Evolutionary conservation across 2,888 invertebrate species (phyloP).

Genomic region (Smittia sp.): DNA sequence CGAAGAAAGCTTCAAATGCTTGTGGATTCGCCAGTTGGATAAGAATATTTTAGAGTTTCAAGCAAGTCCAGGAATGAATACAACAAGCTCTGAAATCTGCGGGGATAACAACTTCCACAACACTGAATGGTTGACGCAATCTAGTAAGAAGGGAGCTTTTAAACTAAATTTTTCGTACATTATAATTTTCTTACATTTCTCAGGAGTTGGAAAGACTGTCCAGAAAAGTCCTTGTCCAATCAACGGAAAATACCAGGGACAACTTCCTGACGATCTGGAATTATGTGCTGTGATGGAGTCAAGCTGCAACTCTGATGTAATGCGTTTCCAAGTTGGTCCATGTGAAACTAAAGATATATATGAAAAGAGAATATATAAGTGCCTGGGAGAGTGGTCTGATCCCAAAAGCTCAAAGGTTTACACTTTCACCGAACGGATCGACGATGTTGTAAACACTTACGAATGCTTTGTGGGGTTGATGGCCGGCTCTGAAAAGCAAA

Average conservation of each 20-base stretch:
- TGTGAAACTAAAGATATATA: slow-evolving; percentile 60
- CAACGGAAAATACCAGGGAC: slow-evolving; percentile 64
- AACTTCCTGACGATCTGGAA: slow-evolving; percentile 59
- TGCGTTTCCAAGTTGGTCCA: slow-evolving; percentile 65
- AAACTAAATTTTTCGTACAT: slow-evolving; percentile 17
- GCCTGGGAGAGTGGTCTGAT: slow-evolving; percentile 66
- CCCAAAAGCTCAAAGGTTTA: slow-evolving; percentile 57
- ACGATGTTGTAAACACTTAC: slow-evolving; percentile 55
- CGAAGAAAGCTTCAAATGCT: slow-evolving; percentile 44
- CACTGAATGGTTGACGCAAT: slow-evolving; percentile 61
- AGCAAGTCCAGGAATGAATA: slow-evolving; percentile 42
- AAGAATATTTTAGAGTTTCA: slow-evolving; percentile 45
- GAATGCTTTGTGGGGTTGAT: slow-evolving; percentile 67
- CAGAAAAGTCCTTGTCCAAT: slow-evolving; percentile 61
- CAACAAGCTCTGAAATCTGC: slow-evolving; percentile 47
- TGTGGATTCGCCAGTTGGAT: slow-evolving; percentile 43
- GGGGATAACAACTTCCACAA: slow-evolving; percentile 55
- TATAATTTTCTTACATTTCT: slow-evolving; percentile 44
- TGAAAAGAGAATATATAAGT: slow-evolving; percentile 65
- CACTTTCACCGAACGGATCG: slow-evolving; percentile 64
- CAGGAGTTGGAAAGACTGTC: slow-evolving; percentile 43
- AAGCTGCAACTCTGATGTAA: slow-evolving; percentile 63
- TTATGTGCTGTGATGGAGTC: slow-evolving; percentile 65
- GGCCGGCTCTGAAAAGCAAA: slow-evolving; percentile 57
- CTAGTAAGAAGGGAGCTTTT: slow-evolving; percentile 51